Evolutionary conservation across 37 sponge, comb jelly and placozoan species (phyloP).

Genomic region (Chondrilla cf. caribensis): DNA sequence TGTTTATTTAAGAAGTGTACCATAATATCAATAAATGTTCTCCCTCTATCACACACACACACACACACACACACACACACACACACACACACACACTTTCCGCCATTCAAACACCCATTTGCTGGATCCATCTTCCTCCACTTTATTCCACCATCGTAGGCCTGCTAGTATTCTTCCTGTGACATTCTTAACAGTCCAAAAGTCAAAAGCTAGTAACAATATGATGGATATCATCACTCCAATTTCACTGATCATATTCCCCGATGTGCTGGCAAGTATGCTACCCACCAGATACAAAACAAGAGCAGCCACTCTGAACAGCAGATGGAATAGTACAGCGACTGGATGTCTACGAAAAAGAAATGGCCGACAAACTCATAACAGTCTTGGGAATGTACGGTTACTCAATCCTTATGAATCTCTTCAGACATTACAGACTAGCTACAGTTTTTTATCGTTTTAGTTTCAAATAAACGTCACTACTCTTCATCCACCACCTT

Average conservation of each 20-base stretch:
- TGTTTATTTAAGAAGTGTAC: no score
- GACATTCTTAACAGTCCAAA: constrained; percentile 96
- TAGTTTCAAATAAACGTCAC: no score
- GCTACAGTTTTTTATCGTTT: no score
- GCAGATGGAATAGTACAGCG: constrained; percentile 80
- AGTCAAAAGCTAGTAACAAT: constrained; percentile 83
- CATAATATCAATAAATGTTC: no score
- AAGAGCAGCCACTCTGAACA: constrained; percentile 76
- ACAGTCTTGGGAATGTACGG: no score
- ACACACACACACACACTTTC: background rate
- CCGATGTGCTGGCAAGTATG: background rate
- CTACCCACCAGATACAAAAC: constrained; percentile 57
- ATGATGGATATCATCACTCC: constrained; percentile 64
- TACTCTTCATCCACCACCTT: no score
- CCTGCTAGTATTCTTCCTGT: constrained; percentile 91
- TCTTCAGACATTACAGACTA: no score
- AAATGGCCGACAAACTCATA: no score
- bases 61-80: no score
- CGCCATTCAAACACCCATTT: constrained; percentile 89
- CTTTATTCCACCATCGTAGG: constrained; percentile 98
- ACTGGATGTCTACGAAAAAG: constrained; percentile 72
- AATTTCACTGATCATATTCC: constrained; percentile 30
- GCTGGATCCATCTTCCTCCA: constrained; percentile 91
- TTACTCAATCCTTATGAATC: no score
- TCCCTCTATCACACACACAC: no score